These are phyloP conservation scores for Leontopithecus rosalia DNA, from an alignment of 2,797 vertebrate genomes.

Conservation along the genomic window DNA sequence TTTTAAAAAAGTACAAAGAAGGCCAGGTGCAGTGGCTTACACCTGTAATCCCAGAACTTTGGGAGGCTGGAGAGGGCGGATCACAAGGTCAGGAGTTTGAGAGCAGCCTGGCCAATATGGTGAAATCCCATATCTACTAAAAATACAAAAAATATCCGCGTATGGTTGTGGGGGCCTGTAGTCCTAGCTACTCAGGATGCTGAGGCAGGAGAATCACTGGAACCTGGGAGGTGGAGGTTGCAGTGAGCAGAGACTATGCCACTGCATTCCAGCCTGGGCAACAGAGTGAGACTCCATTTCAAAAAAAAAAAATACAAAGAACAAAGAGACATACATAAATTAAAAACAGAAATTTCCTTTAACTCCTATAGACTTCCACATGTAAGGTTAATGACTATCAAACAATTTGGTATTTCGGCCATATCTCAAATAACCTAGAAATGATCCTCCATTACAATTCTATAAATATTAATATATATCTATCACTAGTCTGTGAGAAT, in stretches of 20 bases:
- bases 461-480: neutral
- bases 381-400: neutral
- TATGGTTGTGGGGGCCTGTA: neutral
- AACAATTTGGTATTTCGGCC: neutral
- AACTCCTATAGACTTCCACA: neutral
- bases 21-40: neutral
- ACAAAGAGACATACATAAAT: neutral
- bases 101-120: neutral
- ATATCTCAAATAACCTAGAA: neutral
- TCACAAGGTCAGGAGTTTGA: neutral
- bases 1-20: neutral
- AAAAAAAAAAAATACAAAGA: neutral
- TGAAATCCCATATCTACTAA: neutral
- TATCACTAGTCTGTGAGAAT: neutral
- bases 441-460: neutral
- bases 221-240: neutral
- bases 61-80: neutral
- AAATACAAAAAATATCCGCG: neutral
- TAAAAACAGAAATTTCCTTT: neutral
- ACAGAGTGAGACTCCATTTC: neutral
- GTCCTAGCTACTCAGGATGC: neutral
- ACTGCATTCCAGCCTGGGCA: neutral
- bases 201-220: neutral
- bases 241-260: neutral
- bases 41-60: neutral